Base-by-base conservation (phyloP, 2,888 invertebrate species). In the Trisateles emortualis region DNA sequence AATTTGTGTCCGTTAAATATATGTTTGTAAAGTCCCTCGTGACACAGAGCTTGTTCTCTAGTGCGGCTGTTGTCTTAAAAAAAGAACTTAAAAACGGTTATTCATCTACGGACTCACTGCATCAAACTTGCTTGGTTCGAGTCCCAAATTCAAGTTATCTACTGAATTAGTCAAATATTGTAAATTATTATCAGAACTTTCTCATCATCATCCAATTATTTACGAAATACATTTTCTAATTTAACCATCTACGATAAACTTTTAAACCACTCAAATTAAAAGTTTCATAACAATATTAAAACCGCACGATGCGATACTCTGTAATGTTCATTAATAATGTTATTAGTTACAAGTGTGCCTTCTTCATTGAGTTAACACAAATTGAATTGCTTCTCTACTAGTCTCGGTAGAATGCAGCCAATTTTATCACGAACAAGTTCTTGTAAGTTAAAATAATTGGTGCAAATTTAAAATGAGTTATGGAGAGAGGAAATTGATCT, bases 401-500 rank as follows among this genome's bases (percentile, higher is more conserved):
- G 30, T 40, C 48, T 30, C 40, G 1, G 11, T 48, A 17, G 33
- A 6, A 35, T 16, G 11, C 22, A 32, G 24, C 2, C 32, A 47
- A 47, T 47, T 22, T 40, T 9, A 30, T 30, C 19, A 38, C 13
- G 16, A 22, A 10, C 10, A 5, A 32, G 26, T 35, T 41, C 17
- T 26, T 17, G 33, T 48, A 48, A 41, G 10, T 8, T 40, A 33
- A 3, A 48, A 26, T 26, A 41, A 35, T 11, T 41, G 16, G 10
- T 13, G 17, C 13, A 11, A 40, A 11, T 41, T 33, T 26, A 41
- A 41, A 36, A 48, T 35, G n/a, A 41, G 17, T 33, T 33, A 48
- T 33, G 26, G 11, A 10, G 13, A n/a, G 9, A 30, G 39, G 17
- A 40, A 48, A 48, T 48, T 48, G 48, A 35, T 13, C 48, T 40